Evolutionary conservation across 2,797 vertebrate genomes (phyloP).

Genomic region (Takifugu ocellatus): DNA sequence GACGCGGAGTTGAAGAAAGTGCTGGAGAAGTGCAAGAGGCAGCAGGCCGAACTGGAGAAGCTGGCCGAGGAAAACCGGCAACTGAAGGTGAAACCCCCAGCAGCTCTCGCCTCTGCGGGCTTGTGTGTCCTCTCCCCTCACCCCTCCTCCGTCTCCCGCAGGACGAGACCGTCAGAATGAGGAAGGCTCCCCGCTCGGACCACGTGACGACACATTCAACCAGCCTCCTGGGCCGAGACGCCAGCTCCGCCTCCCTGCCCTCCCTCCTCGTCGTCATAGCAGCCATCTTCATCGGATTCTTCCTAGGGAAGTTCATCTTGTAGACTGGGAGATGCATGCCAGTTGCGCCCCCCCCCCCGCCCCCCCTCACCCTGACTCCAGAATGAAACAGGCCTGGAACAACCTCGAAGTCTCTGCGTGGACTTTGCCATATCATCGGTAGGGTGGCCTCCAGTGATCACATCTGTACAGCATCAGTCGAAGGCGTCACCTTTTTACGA

Average conservation of each 20-base stretch:
- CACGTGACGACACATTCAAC: conserved; percentile 82
- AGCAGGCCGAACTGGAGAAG: conserved; percentile 88
- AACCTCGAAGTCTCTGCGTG: conserved; percentile 80
- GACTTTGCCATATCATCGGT: conserved; percentile 96
- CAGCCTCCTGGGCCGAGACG: conserved; percentile 83
- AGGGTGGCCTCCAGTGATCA: conserved; percentile 80
- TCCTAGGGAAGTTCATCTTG: conserved; percentile 99
- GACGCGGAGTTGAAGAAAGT: conserved; percentile 89
- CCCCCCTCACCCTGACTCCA: conserved; percentile 36
- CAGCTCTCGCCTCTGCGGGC: not conserved
- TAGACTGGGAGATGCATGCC: conserved; percentile 87
- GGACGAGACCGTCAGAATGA: conserved; percentile 91
- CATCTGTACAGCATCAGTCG: conserved; percentile 87
- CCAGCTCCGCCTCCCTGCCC: conserved; percentile 87
- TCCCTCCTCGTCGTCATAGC: conserved; percentile 98
- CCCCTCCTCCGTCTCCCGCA: conserved; percentile 43
- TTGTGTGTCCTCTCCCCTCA: not conserved
- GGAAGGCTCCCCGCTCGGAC: conserved; percentile 86
- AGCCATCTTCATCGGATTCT: conserved; percentile 99
- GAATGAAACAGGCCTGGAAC: conserved; percentile 59
- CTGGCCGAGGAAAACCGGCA: conserved; percentile 90
- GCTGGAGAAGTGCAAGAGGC: conserved; percentile 92
- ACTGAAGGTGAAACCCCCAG: conserved; percentile 80
- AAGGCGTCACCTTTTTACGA: conserved; percentile 85
- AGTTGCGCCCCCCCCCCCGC: conserved; percentile 57